Conservation (phyloP, 2,113 vertebrate genomes). For the Dinomys branickii region DNA sequence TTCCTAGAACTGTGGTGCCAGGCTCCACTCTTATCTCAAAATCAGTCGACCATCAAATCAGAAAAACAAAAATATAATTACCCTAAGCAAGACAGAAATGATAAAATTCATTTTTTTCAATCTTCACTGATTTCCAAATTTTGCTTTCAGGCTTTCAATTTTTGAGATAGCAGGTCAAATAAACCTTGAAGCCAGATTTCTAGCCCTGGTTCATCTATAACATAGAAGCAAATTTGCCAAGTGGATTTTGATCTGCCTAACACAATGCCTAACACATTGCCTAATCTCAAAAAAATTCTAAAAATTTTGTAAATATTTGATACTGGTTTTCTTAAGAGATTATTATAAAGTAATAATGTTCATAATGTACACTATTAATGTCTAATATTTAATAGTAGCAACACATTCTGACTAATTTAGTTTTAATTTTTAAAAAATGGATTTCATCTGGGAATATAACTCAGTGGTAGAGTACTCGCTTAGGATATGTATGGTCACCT, state of each 20-base stretch:
- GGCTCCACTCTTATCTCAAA: background rate
- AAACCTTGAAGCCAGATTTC: background rate
- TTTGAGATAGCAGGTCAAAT: background rate
- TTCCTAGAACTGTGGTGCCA: background rate
- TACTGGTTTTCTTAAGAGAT: background rate
- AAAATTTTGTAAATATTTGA: background rate
- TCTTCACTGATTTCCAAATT: background rate
- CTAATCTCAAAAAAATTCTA: background rate
- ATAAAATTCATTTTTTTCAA: background rate
- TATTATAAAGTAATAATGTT: background rate
- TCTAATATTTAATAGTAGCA: background rate
- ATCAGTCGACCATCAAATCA: background rate
- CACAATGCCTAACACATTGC: background rate
- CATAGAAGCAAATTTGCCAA: background rate
- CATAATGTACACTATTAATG: background rate
- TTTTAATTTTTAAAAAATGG: background rate
- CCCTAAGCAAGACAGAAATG: background rate
- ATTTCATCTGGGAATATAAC: background rate
- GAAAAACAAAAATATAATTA: background rate
- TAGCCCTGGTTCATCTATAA: background rate
- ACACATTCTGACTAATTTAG: background rate
- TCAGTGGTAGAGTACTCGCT: background rate
- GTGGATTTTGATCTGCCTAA: background rate
- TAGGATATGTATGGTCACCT: background rate
- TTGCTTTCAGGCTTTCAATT: background rate